Evolutionary conservation across 2,113 vertebrate species (phyloP), one percentile per base, ranked within the genome.

Genomic region (Dunckerocampus dactyliophorus): DNA sequence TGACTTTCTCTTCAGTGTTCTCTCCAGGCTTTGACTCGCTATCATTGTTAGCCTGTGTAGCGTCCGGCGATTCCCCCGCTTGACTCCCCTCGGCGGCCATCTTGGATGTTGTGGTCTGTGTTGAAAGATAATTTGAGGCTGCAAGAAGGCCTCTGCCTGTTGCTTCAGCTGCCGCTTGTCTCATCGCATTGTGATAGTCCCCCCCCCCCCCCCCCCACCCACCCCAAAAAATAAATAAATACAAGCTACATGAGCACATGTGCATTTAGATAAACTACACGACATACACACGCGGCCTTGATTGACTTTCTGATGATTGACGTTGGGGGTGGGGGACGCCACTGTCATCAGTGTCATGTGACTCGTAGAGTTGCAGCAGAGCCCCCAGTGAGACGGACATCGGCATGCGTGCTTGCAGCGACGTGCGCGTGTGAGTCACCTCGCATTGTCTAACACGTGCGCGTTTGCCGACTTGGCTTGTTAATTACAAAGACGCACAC

Each of bases 291-390:
- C 15, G 28, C 43, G 3, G 71, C 37, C 75, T 68, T 83, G 84
- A 87, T 63, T 83, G 81, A 80, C 80, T 69, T 63, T 57, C 76
- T 85, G 81, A 82, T 85, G 74, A 82, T 85, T 79, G 84, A 80
- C 5, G 48, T 22, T 80, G 81, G 85, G 72, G 67, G 72, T 74
- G 62, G 77, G 65, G 65, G 79, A n/a, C n/a, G n/a, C n/a, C 74
- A 13, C 34, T 11, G 56, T 65, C 73, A 56, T 61, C 55, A 24
- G 61, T 72, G 67, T 70, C 71, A 76, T 75, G 71, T 78, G 77
- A 78, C 71, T 63, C 82, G 84, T 86, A 72, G 74, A 84, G 80
- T 80, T 79, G 75, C 75, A 84, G n/a, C n/a, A 78, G 63, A 62
- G 74, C 34, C 22, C 61, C 20, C 6, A 19, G 17, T 55, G 59